phyloP scores from a whole-genome alignment of 2,113 vertebrate species.

The Neotragus moschatus region DNA sequence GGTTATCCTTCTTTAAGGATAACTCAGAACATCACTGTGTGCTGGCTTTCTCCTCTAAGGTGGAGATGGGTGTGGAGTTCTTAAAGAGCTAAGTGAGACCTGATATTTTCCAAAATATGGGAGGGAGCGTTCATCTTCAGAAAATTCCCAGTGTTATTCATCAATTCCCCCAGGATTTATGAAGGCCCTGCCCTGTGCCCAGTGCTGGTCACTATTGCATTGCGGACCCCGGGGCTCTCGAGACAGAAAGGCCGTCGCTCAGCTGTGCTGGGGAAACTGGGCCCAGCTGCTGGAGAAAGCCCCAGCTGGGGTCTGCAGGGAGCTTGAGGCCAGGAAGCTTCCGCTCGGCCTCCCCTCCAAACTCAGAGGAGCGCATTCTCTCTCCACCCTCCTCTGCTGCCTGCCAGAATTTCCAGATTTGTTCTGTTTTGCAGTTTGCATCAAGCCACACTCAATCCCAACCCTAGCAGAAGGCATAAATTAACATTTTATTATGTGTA shows the following conservation, averaged over 20 bases:
- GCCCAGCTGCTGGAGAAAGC: neutral
- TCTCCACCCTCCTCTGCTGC: slow-evolving; percentile 40
- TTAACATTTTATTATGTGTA: slow-evolving; percentile 66
- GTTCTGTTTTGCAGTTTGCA: slow-evolving; percentile 64
- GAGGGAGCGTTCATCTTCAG: neutral
- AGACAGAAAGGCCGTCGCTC: neutral
- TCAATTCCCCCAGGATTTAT: neutral
- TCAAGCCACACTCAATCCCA: slow-evolving; percentile 56
- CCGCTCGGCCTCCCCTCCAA: neutral
- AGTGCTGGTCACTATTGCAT: neutral
- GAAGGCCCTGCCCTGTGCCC: neutral
- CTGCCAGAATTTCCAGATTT: slow-evolving; percentile 67
- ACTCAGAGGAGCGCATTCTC: neutral
- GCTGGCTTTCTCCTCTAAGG: neutral
- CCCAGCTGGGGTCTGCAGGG: neutral
- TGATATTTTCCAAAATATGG: neutral
- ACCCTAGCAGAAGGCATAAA: slow-evolving; percentile 68
- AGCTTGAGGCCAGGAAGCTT: neutral
- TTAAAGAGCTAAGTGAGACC: neutral
- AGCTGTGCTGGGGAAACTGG: neutral
- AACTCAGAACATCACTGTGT: too few relatives aligned
- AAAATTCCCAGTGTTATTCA: neutral
- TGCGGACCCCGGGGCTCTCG: neutral
- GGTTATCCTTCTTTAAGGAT: neutral
- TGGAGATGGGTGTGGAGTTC: neutral